phyloP scores from a whole-genome alignment of 2,113 vertebrate genomes.

The Vanacampus margaritifer region DNA sequence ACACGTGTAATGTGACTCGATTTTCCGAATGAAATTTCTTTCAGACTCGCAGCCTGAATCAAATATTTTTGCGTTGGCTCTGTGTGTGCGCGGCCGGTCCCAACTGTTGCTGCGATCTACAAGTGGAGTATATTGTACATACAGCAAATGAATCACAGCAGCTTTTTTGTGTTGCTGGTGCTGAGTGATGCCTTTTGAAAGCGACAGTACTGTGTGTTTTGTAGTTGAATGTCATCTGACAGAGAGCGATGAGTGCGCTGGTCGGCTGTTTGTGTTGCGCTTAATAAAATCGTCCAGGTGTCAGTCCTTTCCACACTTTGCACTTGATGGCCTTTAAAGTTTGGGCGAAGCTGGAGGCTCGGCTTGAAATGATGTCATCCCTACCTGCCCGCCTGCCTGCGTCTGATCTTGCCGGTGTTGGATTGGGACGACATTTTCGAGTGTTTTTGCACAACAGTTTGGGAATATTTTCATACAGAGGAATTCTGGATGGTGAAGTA shows the following conservation, averaged over 20 bases:
- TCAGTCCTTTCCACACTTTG: conserved; percentile 31
- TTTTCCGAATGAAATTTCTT: too few relatives aligned
- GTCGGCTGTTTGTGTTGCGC: conserved; percentile 33
- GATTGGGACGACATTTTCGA: neutral
- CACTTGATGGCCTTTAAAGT: conserved; percentile 19
- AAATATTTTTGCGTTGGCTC: neutral
- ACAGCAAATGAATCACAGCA: neutral
- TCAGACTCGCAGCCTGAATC: too few relatives aligned
- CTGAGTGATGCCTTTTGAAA: conserved; percentile 9
- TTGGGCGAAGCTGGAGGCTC: conserved; percentile 13
- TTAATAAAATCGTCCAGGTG: conserved; percentile 31
- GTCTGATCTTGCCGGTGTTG: conserved; percentile 9
- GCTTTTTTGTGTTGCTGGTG: neutral
- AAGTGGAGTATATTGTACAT: neutral
- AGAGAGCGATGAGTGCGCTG: conserved; percentile 20
- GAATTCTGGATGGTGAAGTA: too few relatives aligned
- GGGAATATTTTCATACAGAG: too few relatives aligned
- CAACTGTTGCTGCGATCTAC: neutral
- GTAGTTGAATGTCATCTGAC: conserved; percentile 9
- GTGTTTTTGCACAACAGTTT: conserved; percentile 9
- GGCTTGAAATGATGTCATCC: conserved; percentile 9
- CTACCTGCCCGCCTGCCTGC: neutral
- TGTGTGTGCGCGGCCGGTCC: neutral
- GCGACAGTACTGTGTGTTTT: too few relatives aligned
- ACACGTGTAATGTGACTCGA: too few relatives aligned